Conservation (phyloP, 2,888 invertebrate species). For the Athripsodes cinereus region DNA sequence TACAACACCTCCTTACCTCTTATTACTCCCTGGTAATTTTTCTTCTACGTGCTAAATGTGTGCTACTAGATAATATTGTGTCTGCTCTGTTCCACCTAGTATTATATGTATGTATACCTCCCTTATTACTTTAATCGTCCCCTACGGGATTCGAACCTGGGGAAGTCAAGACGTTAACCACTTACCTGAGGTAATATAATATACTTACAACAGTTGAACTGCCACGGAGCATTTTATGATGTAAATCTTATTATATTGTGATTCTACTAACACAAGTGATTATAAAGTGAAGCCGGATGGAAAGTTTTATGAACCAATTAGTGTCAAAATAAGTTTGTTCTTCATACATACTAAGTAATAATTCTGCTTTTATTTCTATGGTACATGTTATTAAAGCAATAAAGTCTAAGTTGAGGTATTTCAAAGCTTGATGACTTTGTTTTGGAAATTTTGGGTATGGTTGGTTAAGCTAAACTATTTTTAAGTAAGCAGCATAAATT, state of each 20-base stretch:
- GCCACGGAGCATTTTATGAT: constrained; percentile 20
- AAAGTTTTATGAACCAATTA: no score
- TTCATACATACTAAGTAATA: no score
- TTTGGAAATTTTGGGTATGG: no score
- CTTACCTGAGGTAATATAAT: constrained; percentile 23
- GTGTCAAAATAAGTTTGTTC: background rate
- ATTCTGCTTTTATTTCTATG: no score
- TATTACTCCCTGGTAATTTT: constrained; percentile 13
- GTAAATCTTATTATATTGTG: constrained; percentile 14
- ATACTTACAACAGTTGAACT: background rate
- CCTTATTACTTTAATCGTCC: constrained; percentile 45
- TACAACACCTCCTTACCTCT: background rate
- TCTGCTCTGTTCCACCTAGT: constrained; percentile 36
- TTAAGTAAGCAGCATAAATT: no score
- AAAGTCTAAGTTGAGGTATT: no score
- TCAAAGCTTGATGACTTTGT: no score
- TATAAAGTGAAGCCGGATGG: background rate
- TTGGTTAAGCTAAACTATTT: no score
- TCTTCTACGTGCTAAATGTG: constrained; percentile 23
- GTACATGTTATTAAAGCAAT: no score
- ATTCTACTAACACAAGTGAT: constrained; percentile 6
- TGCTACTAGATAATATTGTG: constrained; percentile 4
- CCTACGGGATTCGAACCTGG: constrained; percentile 28
- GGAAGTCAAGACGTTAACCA: constrained; percentile 22
- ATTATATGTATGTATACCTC: constrained; percentile 26